Conservation (phyloP, 2,888 invertebrate genomes). For the Amphipoea lucens region DNA sequence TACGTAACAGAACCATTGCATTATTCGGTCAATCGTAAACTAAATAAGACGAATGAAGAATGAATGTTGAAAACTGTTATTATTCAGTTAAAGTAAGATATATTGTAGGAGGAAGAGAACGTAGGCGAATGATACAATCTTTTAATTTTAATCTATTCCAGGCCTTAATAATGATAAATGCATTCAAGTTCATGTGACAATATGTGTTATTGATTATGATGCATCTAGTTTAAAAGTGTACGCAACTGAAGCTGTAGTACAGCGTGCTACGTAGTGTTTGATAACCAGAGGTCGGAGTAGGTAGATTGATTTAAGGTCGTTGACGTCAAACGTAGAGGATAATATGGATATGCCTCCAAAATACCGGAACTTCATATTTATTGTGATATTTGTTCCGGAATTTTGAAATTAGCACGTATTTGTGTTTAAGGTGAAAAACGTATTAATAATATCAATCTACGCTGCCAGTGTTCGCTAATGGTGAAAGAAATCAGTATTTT, state of each 20-base stretch:
- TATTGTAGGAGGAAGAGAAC: conserved; percentile 51
- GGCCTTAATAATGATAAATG: conserved; percentile 63
- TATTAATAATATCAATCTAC: too few species aligned
- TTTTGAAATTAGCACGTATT: too few species aligned
- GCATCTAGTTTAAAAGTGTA: conserved; percentile 16
- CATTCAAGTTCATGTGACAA: conserved; percentile 27
- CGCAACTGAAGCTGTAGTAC: background rate
- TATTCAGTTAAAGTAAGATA: conserved; percentile 63
- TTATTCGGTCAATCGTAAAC: conserved; percentile 44
- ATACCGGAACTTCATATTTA: too few species aligned
- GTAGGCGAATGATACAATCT: conserved; percentile 60
- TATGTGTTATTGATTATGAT: conserved; percentile 21
- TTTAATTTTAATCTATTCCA: conserved; percentile 61
- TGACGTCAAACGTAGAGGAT: too few species aligned
- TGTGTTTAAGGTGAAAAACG: too few species aligned
- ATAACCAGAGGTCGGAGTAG: too few species aligned
- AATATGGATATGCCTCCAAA: too few species aligned
- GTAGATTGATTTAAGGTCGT: too few species aligned
- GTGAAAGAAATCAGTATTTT: too few species aligned
- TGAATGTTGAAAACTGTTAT: conserved; percentile 52
- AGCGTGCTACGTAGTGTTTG: background rate
- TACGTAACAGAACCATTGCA: conserved; percentile 38
- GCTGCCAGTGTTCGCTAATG: too few species aligned
- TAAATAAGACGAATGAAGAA: conserved; percentile 52
- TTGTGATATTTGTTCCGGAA: too few species aligned